A percentile compares a stretch with the other conserved stretches of the same genome.
These are phyloP conservation scores for Pectinophora gossypiella DNA, from an alignment of 1,140 invertebrate species.

Conservation along the genomic window DNA sequence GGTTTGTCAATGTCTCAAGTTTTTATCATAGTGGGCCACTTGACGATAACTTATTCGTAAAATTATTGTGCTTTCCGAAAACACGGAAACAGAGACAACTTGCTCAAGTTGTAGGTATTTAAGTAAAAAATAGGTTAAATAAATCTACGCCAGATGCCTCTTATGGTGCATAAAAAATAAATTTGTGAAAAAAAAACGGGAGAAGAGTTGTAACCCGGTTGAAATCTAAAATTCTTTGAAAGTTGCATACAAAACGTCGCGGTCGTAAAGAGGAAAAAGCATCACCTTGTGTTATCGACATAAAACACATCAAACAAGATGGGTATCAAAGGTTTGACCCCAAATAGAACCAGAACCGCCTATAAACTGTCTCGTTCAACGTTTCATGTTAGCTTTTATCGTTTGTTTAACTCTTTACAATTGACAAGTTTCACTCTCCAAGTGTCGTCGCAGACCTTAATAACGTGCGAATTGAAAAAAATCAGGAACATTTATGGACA, in stretches of 20 bases:
- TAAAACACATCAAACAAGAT: conserved; percentile 60
- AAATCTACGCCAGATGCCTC: background rate
- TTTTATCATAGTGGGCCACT: background rate
- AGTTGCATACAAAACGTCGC: background rate
- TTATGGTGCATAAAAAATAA: background rate
- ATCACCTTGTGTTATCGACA: conserved; percentile 13
- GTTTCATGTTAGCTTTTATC: conserved; percentile 35
- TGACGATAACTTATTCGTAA: background rate
- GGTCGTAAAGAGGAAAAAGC: background rate
- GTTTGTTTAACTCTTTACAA: conserved; percentile 8
- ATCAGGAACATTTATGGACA: too few species aligned
- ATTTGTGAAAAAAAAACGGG: background rate
- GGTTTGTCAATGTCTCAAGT: background rate
- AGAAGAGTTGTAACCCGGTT: background rate
- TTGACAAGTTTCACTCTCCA: conserved; percentile 1
- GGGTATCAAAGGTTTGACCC: conserved; percentile 46
- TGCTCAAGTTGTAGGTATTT: too few species aligned
- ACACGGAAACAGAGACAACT: background rate
- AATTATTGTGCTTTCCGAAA: background rate
- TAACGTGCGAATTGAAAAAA: too few species aligned
- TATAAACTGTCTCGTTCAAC: conserved; percentile 32
- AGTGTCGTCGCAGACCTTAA: background rate
- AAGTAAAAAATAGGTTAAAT: background rate
- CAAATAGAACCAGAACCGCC: conserved; percentile 44
- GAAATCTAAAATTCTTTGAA: background rate